phyloP scores from a whole-genome alignment of 2,797 vertebrate species.

The Alosa sapidissima region DNA sequence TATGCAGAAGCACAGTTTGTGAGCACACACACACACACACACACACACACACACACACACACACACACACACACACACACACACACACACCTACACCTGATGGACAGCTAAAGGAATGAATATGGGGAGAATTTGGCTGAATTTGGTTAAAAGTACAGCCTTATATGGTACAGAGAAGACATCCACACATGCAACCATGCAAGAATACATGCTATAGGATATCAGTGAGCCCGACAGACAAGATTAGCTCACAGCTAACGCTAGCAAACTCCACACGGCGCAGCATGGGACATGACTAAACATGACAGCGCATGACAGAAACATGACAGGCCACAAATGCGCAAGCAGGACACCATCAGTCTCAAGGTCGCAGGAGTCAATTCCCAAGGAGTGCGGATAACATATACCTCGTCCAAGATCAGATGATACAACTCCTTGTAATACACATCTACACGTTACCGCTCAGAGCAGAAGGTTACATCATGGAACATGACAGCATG shows the following conservation, averaged over 20 bases:
- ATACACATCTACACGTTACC: slow-evolving; percentile 5
- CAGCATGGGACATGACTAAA: background rate
- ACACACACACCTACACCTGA: too few relatives aligned
- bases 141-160: too few relatives aligned
- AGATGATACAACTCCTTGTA: background rate
- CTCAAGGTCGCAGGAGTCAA: background rate
- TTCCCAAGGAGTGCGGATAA: background rate
- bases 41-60: too few relatives aligned
- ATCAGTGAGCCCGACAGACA: background rate
- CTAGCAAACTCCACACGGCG: background rate
- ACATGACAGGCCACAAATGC: slow-evolving; percentile 6
- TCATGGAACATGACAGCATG: background rate
- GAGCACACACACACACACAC: too few relatives aligned
- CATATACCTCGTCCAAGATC: background rate
- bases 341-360: background rate
- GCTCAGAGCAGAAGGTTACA: background rate
- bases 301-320: slow-evolving; percentile 13
- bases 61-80: too few relatives aligned
- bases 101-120: too few relatives aligned
- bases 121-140: too few relatives aligned
- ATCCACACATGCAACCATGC: background rate
- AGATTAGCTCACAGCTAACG: background rate
- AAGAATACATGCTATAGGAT: too few relatives aligned
- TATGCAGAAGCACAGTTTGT: too few relatives aligned
- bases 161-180: background rate